A percentile compares a stretch with the other conserved stretches of the same genome.
These are phyloP conservation scores for Fistularia commersonii DNA, from an alignment of 2,797 vertebrate species.

Conservation along the genomic window DNA sequence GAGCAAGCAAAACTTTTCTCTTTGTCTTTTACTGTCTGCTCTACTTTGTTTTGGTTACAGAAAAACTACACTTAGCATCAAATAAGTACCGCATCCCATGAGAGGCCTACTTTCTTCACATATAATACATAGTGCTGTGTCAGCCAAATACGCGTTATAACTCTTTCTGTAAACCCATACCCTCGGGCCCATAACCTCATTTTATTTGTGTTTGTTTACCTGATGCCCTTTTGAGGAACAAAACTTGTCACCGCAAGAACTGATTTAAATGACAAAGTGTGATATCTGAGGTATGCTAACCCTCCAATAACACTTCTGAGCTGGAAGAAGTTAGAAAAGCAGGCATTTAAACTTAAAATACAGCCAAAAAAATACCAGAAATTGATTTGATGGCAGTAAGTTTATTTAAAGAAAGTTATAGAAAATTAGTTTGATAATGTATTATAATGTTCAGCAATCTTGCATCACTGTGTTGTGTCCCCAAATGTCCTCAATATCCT, in stretches of 20 bases:
- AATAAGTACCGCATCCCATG: conserved; percentile 1
- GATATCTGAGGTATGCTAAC: conserved; percentile 14
- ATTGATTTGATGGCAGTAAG: too few relatives aligned
- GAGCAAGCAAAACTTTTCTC: conserved; percentile 24
- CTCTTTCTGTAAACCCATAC: conserved; percentile 25
- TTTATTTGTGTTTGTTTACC: conserved; percentile 46
- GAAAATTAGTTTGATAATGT: too few relatives aligned
- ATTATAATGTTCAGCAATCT: too few relatives aligned
- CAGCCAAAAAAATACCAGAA: conserved; percentile 8
- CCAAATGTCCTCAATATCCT: too few relatives aligned
- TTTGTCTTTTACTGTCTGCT: conserved; percentile 17
- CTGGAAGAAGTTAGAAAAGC: conserved; percentile 5
- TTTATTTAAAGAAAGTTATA: too few relatives aligned
- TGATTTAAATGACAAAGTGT: conserved; percentile 61
- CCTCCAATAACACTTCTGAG: conserved; percentile 4
- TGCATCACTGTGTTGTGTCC: too few relatives aligned
- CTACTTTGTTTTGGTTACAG: conserved; percentile 15
- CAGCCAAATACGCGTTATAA: conserved; percentile 39
- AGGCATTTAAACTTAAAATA: conserved; percentile 9
- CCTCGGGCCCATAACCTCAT: conserved; percentile 20
- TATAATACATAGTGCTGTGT: conserved; percentile 33
- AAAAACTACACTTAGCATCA: conserved; percentile 16
- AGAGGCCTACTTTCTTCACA: conserved; percentile 11
- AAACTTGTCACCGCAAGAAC: conserved; percentile 42
- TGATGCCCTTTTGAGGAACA: conserved; percentile 56